A percentile compares a stretch with the other conserved stretches of the same genome.
Conservation (phyloP, 1,140 invertebrate genomes). For the Agraylea sexmaculata region DNA sequence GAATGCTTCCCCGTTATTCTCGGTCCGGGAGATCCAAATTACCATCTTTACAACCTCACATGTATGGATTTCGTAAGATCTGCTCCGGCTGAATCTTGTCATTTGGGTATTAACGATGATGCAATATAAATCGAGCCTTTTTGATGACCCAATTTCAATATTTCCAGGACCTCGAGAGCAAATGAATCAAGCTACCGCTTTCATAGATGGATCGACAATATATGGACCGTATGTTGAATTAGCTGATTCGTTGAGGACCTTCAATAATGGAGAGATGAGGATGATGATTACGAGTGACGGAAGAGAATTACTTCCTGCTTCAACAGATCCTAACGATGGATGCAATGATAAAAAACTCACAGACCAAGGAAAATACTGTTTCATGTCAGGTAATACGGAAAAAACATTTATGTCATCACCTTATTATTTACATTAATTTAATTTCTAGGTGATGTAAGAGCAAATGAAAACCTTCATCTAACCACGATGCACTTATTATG, state of each 20-base stretch:
- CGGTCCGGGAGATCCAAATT: constrained; percentile 54
- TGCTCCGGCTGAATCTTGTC: constrained; percentile 76
- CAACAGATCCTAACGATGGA: constrained; percentile 57
- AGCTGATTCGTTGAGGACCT: constrained; percentile 42
- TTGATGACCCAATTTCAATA: no score
- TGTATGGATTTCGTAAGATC: constrained; percentile 80
- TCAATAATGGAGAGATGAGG: constrained; percentile 45
- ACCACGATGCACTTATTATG: constrained; percentile 72
- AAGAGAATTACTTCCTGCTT: constrained; percentile 54
- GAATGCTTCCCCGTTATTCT: constrained; percentile 71
- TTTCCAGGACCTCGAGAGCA: constrained; percentile 66
- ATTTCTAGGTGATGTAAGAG: constrained; percentile 55
- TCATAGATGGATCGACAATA: constrained; percentile 80
- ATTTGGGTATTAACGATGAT: constrained; percentile 42
- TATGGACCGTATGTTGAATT: constrained; percentile 55
- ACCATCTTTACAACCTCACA: constrained; percentile 47
- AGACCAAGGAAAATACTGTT: constrained; percentile 61
- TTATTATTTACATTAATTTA: constrained; percentile 9
- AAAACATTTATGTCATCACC: neutral
- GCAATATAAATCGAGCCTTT: neutral
- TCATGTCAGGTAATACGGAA: constrained; percentile 47
- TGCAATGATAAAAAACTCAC: constrained; percentile 59
- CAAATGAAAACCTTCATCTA: constrained; percentile 71
- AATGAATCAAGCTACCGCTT: constrained; percentile 80
- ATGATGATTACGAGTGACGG: constrained; percentile 52